A percentile compares a stretch with the other conserved stretches of the same genome.
Conservation (phyloP, 2,797 vertebrate genomes). For the Danio albolineatus region DNA sequence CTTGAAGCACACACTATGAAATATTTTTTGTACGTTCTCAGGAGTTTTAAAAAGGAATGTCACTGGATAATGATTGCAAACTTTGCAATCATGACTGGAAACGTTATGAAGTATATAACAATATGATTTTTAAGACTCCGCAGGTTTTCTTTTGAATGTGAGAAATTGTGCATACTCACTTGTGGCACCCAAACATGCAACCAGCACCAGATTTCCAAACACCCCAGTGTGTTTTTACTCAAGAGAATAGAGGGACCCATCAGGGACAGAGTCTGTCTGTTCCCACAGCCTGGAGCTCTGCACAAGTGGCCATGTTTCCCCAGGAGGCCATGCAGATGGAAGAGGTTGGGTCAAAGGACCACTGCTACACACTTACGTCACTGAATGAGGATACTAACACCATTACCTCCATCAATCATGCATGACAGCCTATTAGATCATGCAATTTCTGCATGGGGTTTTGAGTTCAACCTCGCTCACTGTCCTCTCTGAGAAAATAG, state of each 20-base stretch:
- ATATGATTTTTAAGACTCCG: background rate
- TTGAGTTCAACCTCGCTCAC: slow-evolving; percentile 1
- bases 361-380: slow-evolving; percentile 15
- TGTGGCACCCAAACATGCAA: slow-evolving; percentile 6
- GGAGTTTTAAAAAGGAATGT: too few species aligned
- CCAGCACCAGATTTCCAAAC: slow-evolving; percentile 8
- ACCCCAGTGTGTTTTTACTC: background rate
- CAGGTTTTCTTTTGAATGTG: background rate
- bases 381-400: slow-evolving; percentile 9
- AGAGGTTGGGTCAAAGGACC: slow-evolving; percentile 34
- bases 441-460: background rate
- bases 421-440: slow-evolving; percentile 29
- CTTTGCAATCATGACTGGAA: too few species aligned
- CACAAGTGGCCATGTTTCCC: slow-evolving; percentile 31
- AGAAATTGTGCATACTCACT: background rate
- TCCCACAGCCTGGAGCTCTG: slow-evolving; percentile 34
- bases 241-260: slow-evolving; percentile 29
- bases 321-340: slow-evolving; percentile 38
- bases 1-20: too few species aligned
- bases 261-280: background rate
- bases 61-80: too few species aligned
- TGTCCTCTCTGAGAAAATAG: background rate
- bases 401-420: slow-evolving; percentile 38
- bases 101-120: too few species aligned
- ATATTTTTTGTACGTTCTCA: too few species aligned